phyloP scores from a whole-genome alignment of 2,797 vertebrate genomes.

The Manis crassicaudata region DNA sequence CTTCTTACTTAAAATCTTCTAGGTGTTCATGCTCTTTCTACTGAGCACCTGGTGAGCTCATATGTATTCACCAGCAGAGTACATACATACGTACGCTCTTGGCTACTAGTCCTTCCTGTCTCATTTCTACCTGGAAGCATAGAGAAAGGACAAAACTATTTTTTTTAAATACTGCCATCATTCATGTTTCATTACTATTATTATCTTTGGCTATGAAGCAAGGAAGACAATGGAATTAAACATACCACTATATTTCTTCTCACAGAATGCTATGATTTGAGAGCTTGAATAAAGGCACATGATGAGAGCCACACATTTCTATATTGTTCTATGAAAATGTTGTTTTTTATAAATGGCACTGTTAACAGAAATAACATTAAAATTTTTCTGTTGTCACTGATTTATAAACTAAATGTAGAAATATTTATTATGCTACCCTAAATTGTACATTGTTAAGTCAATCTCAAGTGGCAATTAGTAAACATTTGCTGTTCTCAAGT shows the following conservation, averaged over 20 bases:
- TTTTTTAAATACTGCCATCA: constrained; percentile 4
- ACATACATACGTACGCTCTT: neutral
- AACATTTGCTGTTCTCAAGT: constrained; percentile 9
- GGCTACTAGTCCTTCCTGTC: neutral
- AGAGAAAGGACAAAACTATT: constrained; percentile 23
- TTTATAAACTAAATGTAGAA: neutral
- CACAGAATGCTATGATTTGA: constrained; percentile 41
- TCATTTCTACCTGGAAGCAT: constrained; percentile 7
- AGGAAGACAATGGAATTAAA: constrained; percentile 49
- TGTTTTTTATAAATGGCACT: constrained; percentile 17
- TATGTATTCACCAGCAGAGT: neutral
- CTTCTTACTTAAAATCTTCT: neutral
- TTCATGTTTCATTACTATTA: neutral
- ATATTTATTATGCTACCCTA: neutral
- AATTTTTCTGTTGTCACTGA: constrained; percentile 42
- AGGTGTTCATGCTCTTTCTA: neutral
- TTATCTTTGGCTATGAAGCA: neutral
- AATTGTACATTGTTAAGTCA: constrained; percentile 11
- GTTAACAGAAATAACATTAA: constrained; percentile 44
- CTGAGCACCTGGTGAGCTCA: neutral
- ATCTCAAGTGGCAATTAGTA: neutral
- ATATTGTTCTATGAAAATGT: constrained; percentile 38
- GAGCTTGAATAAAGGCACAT: neutral
- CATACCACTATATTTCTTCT: neutral
- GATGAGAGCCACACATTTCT: constrained; percentile 17